These are phyloP conservation scores for Enteromius viviparus DNA, from an alignment of 2,797 vertebrate species.

Conservation along the genomic window DNA sequence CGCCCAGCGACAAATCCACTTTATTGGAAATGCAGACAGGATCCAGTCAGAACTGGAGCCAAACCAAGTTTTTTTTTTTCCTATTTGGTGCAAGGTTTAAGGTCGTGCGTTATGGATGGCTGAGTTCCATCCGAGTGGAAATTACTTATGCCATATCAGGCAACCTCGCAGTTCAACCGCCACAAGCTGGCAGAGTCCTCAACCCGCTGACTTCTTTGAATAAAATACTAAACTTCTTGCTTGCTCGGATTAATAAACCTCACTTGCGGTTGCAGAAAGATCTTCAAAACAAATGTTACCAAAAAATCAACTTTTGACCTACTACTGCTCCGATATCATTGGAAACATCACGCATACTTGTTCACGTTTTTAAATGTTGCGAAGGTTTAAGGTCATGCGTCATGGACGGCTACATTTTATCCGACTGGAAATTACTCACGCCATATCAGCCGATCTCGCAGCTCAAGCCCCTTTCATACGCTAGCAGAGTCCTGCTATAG, in stretches of 20 bases:
- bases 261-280: not conserved
- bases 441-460: constrained; percentile 53
- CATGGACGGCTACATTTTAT: constrained; percentile 59
- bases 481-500: constrained; percentile 11
- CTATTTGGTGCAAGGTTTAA: constrained; percentile 43
- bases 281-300: not conserved
- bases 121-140: constrained; percentile 62
- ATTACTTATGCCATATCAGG: constrained; percentile 61
- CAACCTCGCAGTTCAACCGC: constrained; percentile 30
- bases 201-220: not conserved
- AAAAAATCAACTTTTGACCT: not conserved
- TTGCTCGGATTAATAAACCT: constrained; percentile 7
- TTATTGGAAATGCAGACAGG: constrained; percentile 60
- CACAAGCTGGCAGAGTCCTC: constrained; percentile 34
- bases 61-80: constrained; percentile 12
- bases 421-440: constrained; percentile 61
- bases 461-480: constrained; percentile 47
- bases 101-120: constrained; percentile 59
- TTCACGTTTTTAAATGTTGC: constrained; percentile 28
- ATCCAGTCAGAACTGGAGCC: constrained; percentile 54
- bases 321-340: constrained; percentile 2
- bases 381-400: constrained; percentile 60
- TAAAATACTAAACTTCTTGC: constrained; percentile 7
- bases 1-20: constrained; percentile 59
- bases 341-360: constrained; percentile 10